These are phyloP conservation scores for Thamnophis sirtalis DNA, from an alignment of 2,113 vertebrate genomes.

Conservation along the genomic window DNA sequence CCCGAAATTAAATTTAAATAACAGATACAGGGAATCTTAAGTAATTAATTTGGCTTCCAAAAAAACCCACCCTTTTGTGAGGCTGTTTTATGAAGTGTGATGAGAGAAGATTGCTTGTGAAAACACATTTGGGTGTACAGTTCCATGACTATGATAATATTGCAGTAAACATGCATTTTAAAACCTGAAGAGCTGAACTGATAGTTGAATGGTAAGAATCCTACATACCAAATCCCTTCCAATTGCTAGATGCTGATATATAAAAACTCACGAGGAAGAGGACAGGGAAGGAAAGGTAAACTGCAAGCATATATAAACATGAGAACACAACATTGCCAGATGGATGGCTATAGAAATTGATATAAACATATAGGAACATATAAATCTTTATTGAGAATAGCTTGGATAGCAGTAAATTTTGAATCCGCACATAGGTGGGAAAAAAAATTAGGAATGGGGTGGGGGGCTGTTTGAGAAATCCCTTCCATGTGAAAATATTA, in stretches of 20 bases:
- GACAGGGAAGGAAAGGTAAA: not conserved
- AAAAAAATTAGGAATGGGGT: not conserved
- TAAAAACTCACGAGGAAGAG: not conserved
- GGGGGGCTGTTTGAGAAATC: not conserved
- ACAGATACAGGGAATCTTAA: not conserved
- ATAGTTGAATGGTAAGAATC: not conserved
- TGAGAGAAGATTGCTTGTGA: not conserved
- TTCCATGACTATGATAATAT: not conserved
- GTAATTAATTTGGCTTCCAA: not conserved
- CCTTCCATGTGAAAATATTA: not conserved
- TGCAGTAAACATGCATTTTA: not conserved
- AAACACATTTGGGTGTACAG: not conserved
- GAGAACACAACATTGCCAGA: not conserved
- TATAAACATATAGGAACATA: not conserved
- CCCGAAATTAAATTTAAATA: not conserved
- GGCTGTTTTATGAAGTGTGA: not conserved
- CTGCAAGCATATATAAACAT: not conserved
- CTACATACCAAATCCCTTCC: not conserved
- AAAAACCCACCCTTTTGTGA: not conserved
- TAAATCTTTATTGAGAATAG: not conserved
- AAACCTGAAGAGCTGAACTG: not conserved
- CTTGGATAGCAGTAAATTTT: not conserved
- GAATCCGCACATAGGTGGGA: not conserved
- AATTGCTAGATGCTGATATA: not conserved
- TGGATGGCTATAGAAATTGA: not conserved